Conservation (phyloP, 2,113 vertebrate genomes). For the Penelope pileata region DNA sequence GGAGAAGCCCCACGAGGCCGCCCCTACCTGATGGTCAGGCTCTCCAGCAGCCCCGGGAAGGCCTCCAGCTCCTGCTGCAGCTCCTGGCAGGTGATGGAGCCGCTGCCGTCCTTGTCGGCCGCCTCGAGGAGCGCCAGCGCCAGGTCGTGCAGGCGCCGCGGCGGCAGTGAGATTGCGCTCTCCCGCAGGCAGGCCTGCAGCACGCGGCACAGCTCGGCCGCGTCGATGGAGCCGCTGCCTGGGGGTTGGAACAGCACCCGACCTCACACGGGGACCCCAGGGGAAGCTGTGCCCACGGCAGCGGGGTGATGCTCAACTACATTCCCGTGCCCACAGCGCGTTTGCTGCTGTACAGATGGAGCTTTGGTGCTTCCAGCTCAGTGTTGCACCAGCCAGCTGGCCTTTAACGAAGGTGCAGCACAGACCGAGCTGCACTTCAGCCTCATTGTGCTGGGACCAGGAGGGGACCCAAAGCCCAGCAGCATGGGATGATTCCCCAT, state of each 20-base stretch:
- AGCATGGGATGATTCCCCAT: too few species aligned
- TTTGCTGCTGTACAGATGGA: background rate
- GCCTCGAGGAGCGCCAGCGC: constrained; percentile 87
- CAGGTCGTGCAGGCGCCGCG: constrained; percentile 85
- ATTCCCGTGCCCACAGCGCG: too few species aligned
- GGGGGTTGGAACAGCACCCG: background rate
- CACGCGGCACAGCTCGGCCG: constrained; percentile 82
- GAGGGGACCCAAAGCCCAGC: background rate
- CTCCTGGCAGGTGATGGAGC: constrained; percentile 91
- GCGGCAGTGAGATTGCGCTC: constrained; percentile 85
- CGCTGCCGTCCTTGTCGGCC: constrained; percentile 83
- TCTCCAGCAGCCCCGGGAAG: constrained; percentile 90
- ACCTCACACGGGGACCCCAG: background rate
- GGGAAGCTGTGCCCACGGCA: background rate
- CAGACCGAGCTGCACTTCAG: rapidly evolving
- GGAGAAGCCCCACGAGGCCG: rapidly evolving
- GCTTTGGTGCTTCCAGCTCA: background rate
- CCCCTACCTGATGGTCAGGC: constrained; percentile 88
- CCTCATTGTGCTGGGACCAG: background rate
- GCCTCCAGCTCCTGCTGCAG: constrained; percentile 84
- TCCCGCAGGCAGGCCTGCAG: constrained; percentile 85
- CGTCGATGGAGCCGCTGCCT: constrained; percentile 90
- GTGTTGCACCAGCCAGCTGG: background rate
- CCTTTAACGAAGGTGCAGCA: rapidly evolving
- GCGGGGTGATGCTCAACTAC: too few species aligned